phyloP scores from a whole-genome alignment of 2,797 vertebrate species.

The Lutjanus argentimaculatus region DNA sequence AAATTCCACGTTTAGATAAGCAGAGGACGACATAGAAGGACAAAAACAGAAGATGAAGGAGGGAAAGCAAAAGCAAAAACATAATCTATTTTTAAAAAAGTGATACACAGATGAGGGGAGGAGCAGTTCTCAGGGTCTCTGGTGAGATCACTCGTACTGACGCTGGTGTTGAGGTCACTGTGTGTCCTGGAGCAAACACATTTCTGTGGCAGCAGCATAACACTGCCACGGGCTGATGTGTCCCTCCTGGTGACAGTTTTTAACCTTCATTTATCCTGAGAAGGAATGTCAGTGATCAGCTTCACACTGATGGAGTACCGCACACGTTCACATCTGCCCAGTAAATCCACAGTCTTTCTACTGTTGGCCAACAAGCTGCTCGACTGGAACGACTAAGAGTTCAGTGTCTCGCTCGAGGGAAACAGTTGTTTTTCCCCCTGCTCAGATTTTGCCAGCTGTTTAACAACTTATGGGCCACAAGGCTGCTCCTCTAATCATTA shows the following conservation, averaged over 20 bases:
- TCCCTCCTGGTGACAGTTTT: slow-evolving; percentile 16
- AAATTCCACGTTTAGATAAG: slow-evolving; percentile 56
- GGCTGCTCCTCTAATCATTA: slow-evolving; percentile 8
- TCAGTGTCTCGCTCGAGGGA: not conserved
- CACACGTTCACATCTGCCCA: slow-evolving; percentile 18
- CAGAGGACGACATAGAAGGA: not conserved
- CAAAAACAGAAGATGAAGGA: not conserved
- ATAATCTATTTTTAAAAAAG: slow-evolving; percentile 23
- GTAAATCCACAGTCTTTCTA: not conserved
- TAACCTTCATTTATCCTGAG: slow-evolving; percentile 26
- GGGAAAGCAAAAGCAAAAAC: not conserved
- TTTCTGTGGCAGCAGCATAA: slow-evolving; percentile 1
- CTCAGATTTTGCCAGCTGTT: slow-evolving; percentile 9
- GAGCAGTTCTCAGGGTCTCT: slow-evolving; percentile 12
- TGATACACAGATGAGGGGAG: slow-evolving; percentile 15
- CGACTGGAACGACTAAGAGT: not conserved
- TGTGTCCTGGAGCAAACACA: slow-evolving; percentile 9
- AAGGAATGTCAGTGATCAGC: too few relatives aligned
- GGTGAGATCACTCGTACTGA: slow-evolving; percentile 20
- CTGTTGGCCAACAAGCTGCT: slow-evolving; percentile 13
- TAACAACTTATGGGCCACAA: not conserved
- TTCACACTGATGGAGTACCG: not conserved
- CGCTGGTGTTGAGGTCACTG: slow-evolving; percentile 42
- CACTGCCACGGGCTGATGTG: not conserved
- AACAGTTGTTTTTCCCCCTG: not conserved